A percentile compares a stretch with the other conserved stretches of the same genome.
Conservation (phyloP, 92 coral and sea anemone species). For the Nematostella vectensis region DNA sequence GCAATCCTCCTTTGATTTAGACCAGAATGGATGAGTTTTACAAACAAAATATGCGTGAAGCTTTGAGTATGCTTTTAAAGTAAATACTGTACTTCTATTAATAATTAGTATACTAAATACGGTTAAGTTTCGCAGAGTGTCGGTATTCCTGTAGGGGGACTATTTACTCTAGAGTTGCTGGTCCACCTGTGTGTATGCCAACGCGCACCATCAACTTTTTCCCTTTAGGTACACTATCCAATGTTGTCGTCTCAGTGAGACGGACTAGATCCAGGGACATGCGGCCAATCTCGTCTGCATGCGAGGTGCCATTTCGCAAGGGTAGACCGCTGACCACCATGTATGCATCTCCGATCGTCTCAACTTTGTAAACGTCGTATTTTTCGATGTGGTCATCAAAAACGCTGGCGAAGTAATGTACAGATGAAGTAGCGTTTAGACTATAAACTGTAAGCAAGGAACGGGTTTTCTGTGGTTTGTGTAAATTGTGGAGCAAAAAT, state of each 20-base stretch:
- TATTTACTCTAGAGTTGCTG: background rate
- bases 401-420: slow-evolving; percentile 2
- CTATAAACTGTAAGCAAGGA: too few relatives aligned
- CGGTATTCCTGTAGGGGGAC: background rate
- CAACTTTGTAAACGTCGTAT: slow-evolving; percentile 74
- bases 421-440: too few relatives aligned
- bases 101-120: too few relatives aligned
- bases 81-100: background rate
- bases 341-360: slow-evolving; percentile 75
- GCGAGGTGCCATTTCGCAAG: slow-evolving; percentile 37
- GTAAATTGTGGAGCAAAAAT: too few relatives aligned
- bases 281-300: slow-evolving; percentile 55
- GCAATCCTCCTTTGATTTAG: too few relatives aligned
- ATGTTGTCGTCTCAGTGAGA: slow-evolving; percentile 14
- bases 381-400: slow-evolving; percentile 62
- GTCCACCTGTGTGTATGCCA: slow-evolving; percentile 59
- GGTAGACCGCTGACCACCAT: slow-evolving; percentile 78
- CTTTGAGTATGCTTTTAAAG: too few relatives aligned
- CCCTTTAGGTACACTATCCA: slow-evolving; percentile 18
- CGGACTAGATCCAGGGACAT: slow-evolving; percentile 49
- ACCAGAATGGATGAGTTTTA: too few relatives aligned
- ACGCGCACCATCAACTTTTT: slow-evolving; percentile 27
- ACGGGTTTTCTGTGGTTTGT: too few relatives aligned
- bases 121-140: too few relatives aligned
- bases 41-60: too few relatives aligned